Evolutionary conservation across 2,797 vertebrate species (phyloP), one percentile per base, ranked within the genome.

Genomic region (Catamblyrhynchus diadema): DNA sequence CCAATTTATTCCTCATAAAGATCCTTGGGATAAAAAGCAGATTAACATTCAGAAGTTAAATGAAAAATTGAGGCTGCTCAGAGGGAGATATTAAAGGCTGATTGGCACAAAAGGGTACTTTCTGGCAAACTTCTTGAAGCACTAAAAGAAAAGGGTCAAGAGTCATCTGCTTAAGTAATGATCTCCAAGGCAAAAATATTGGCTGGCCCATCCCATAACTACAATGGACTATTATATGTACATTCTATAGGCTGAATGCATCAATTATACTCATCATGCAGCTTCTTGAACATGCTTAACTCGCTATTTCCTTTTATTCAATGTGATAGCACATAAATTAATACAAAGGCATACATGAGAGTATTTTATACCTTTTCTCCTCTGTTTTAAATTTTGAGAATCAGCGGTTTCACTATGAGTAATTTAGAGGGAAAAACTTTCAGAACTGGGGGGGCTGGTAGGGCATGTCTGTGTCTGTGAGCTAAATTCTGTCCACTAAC

Each of bases 41-140:
- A 97, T 96, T 97, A 93, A 95, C 23, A 71, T 90, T 96, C 81
- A 95, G 96, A 96, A 95, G 84, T 89, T 89, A 96, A 96, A 91
- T 73, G 79, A 96, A 96, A 96, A 90, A 86, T 44, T 27, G 67
- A 96, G 60, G 69, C 85, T 93, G 65, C 95, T 95, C 92, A 81
- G 56, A 94, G 90, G 84, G 88, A 94, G 95, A 96, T 77, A 80
- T 95, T 92, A 94, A 85, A 70, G 62, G 92, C 85, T 88, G 90
- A 74, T 94, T 94, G 92, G 94, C 94, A 96, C 86, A 96, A 96
- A 95, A 69, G 61, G 93, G 67, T 48, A 91, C 72, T 96, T 97
- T 97, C 96, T 97, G 92, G 94, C 93, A 97, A 97, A 98, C 90
- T 97, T 96, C 95, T 96, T 13, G 22, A 95, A 94, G 83, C 65